These are phyloP conservation scores for Marmota monax DNA, from an alignment of 2,113 vertebrate genomes.

Conservation along the genomic window DNA sequence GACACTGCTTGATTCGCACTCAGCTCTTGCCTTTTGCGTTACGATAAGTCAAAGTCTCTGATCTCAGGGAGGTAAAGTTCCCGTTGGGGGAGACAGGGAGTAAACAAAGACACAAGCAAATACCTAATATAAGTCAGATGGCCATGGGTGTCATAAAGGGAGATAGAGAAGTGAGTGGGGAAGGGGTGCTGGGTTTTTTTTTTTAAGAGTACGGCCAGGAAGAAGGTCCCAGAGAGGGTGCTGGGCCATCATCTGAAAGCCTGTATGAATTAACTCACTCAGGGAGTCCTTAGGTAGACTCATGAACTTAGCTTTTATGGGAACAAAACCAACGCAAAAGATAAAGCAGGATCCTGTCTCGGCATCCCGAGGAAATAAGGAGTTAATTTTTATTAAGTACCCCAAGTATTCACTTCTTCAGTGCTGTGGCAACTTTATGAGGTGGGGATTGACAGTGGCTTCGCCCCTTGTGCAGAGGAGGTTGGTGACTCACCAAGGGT, in stretches of 20 bases:
- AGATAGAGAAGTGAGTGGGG: not conserved
- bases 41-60: not conserved
- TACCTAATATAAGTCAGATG: rapidly evolving
- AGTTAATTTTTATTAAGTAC: not conserved
- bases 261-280: not conserved
- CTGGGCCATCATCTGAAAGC: not conserved
- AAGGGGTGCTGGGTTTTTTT: not conserved
- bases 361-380: not conserved
- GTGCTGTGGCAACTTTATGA: not conserved
- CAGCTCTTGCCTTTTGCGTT: not conserved
- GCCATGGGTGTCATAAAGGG: not conserved
- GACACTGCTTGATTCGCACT: not conserved
- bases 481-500: not conserved
- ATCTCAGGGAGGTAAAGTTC: not conserved
- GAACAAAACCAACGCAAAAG: not conserved
- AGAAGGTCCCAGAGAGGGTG: not conserved
- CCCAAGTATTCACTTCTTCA: not conserved
- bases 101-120: not conserved
- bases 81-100: not conserved
- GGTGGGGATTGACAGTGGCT: not conserved
- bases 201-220: not conserved
- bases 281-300: not conserved
- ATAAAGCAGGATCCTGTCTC: not conserved
- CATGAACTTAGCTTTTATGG: not conserved
- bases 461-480: not conserved